Evolutionary conservation across 2,113 vertebrate species (phyloP).

Genomic region (Helogale parvula): DNA sequence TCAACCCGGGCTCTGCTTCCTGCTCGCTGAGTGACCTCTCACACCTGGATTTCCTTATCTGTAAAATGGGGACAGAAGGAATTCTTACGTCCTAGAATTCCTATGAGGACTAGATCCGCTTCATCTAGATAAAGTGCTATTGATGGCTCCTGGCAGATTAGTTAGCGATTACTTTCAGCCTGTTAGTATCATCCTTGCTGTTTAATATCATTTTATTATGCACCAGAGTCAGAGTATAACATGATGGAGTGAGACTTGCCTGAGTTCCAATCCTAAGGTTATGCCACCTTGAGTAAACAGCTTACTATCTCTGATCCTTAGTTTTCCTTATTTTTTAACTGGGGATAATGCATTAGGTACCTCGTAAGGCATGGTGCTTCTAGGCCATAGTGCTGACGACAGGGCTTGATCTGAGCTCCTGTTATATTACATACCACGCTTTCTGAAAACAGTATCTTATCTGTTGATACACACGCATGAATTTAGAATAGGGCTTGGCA

Average conservation of each 20-base stretch:
- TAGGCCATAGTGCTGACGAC: fast-evolving
- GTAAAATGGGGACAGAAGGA: not conserved
- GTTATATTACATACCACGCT: not conserved
- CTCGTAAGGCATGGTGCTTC: not conserved
- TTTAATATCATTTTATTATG: not conserved
- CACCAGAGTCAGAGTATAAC: not conserved
- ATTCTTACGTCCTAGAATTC: not conserved
- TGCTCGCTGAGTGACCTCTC: not conserved
- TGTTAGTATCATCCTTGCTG: not conserved
- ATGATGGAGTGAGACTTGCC: not conserved
- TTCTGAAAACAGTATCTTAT: not conserved
- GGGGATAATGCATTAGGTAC: too few relatives aligned
- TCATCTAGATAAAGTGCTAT: not conserved
- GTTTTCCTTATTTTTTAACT: not conserved
- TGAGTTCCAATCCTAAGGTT: not conserved
- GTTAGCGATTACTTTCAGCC: not conserved
- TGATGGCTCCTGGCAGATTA: not conserved
- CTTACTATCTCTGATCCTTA: not conserved
- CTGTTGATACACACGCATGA: fast-evolving
- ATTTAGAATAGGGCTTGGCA: not conserved
- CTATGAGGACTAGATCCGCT: not conserved
- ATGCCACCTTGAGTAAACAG: not conserved
- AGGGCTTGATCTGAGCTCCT: not conserved
- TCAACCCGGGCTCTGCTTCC: not conserved
- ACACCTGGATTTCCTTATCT: not conserved